Percentiles rank a stretch among this genome's conserved stretches.
phyloP scores from a whole-genome alignment of 2,888 invertebrate genomes.

The Furcula furcula region DNA sequence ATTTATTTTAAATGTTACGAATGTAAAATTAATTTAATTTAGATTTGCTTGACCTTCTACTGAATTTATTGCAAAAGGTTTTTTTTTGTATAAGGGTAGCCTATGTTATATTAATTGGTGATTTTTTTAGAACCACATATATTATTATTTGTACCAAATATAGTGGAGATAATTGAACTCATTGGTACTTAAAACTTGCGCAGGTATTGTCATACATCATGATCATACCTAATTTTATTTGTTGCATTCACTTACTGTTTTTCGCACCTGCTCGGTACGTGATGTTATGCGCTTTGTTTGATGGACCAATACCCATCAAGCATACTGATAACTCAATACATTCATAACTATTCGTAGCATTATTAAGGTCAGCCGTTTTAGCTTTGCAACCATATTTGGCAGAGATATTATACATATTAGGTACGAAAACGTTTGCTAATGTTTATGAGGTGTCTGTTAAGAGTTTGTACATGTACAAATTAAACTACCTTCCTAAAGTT shows the following conservation, averaged over 20 bases:
- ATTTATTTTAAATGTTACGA: too few relatives aligned
- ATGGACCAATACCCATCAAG: slow-evolving; percentile 35
- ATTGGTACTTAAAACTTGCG: too few relatives aligned
- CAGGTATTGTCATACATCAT: too few relatives aligned
- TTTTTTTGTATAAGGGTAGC: background rate
- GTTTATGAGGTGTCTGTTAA: too few relatives aligned
- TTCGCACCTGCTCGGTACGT: slow-evolving; percentile 58
- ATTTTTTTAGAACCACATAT: too few relatives aligned
- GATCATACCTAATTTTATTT: slow-evolving; percentile 8
- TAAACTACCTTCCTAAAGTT: too few relatives aligned
- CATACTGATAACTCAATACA: slow-evolving; percentile 38
- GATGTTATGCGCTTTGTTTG: slow-evolving; percentile 47
- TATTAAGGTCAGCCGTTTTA: slow-evolving; percentile 7
- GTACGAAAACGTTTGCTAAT: too few relatives aligned
- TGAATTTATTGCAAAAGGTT: background rate
- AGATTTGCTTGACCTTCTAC: background rate
- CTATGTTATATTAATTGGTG: too few relatives aligned
- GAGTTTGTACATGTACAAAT: too few relatives aligned
- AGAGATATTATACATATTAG: too few relatives aligned
- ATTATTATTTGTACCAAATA: too few relatives aligned
- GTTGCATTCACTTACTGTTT: slow-evolving; percentile 20
- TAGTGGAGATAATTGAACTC: too few relatives aligned
- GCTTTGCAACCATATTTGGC: slow-evolving; percentile 8
- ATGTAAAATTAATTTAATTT: background rate
- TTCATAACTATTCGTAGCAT: slow-evolving; percentile 14